Conservation (phyloP, 2,888 invertebrate genomes). For the Gibbula magus region DNA sequence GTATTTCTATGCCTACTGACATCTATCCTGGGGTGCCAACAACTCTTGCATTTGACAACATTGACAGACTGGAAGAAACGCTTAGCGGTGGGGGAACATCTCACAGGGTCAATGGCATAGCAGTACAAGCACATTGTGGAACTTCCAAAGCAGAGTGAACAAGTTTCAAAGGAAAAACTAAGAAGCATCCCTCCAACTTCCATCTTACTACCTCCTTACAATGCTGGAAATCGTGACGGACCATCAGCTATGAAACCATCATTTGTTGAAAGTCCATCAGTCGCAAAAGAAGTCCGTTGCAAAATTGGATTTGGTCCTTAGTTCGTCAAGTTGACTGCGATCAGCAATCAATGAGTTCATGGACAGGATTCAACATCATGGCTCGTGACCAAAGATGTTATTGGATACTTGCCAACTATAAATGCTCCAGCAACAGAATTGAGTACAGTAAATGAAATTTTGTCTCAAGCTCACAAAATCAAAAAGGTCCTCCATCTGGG, state of each 20-base stretch:
- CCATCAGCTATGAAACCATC: background rate
- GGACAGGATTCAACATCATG: too few species aligned
- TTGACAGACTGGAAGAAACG: background rate
- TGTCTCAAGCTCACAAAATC: too few species aligned
- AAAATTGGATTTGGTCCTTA: too few species aligned
- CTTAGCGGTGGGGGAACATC: background rate
- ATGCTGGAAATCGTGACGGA: background rate
- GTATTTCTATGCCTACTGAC: background rate
- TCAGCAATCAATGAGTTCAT: too few species aligned
- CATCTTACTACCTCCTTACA: background rate
- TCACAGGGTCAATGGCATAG: background rate
- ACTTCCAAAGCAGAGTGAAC: background rate
- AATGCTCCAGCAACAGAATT: too few species aligned
- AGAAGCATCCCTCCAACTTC: background rate
- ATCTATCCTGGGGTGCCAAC: background rate
- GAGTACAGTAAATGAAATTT: too few species aligned
- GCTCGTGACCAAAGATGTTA: too few species aligned
- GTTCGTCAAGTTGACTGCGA: too few species aligned
- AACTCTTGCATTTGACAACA: background rate
- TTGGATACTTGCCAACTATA: too few species aligned
- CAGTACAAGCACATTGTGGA: background rate
- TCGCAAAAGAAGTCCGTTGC: too few species aligned
- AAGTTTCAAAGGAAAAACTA: background rate
- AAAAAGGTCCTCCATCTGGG: constrained; percentile 21
- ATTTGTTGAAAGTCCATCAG: too few species aligned